A percentile compares a stretch with the other conserved stretches of the same genome.
Conservation (phyloP, 37 sponge, comb jelly and placozoan species). For the Chondrilla cf. caribensis region DNA sequence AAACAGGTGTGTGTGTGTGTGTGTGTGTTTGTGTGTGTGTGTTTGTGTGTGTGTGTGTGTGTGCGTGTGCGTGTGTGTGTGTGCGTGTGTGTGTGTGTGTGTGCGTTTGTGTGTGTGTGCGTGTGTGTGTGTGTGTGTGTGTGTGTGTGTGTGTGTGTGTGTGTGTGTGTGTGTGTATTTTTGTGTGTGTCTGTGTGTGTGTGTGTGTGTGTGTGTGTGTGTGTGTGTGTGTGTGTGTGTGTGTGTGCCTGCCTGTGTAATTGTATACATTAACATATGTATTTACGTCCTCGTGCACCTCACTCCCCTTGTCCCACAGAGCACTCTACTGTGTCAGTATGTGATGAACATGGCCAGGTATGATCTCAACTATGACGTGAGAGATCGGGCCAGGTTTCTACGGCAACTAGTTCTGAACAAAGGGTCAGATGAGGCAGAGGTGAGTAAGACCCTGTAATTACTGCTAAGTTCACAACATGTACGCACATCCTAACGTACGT, state of each 20-base stretch:
- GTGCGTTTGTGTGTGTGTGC: too few relatives aligned
- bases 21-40: too few relatives aligned
- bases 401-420: slow-evolving; percentile 68
- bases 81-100: too few relatives aligned
- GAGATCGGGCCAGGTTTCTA: slow-evolving; percentile 92
- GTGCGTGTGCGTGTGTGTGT: neutral
- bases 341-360: slow-evolving; percentile 93
- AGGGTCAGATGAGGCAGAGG: slow-evolving; percentile 33
- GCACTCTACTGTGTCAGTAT: slow-evolving; percentile 86
- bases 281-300: neutral
- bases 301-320: slow-evolving; percentile 25
- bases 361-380: slow-evolving; percentile 97
- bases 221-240: neutral
- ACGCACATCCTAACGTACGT: too few relatives aligned
- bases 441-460: neutral
- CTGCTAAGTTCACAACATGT: too few relatives aligned
- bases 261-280: neutral
- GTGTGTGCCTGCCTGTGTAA: neutral
- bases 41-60: neutral
- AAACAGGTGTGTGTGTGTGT: slow-evolving; percentile 60
- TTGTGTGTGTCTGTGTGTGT: neutral
- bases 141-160: too few relatives aligned
- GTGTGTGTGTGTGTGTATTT: too few relatives aligned
- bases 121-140: too few relatives aligned
- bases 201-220: slow-evolving; percentile 12